phyloP scores from a whole-genome alignment of 2,888 invertebrate genomes.

The Leptinotarsa tumamoca region DNA sequence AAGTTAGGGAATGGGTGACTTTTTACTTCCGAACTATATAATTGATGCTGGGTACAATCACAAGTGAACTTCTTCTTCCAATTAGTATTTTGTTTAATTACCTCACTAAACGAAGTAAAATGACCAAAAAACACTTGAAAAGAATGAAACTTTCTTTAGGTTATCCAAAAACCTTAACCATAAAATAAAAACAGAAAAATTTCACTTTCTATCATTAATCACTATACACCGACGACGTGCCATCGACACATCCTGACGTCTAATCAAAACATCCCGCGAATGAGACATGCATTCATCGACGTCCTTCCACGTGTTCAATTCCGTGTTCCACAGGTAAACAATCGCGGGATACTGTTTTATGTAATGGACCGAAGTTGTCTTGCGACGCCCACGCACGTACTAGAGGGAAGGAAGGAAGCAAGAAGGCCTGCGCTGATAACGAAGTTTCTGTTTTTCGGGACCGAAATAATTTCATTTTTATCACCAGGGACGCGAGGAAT shows the following conservation, averaged over 20 bases:
- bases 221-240: neutral
- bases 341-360: slow-evolving; percentile 32
- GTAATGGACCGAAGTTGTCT: neutral
- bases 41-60: too few species aligned
- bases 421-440: slow-evolving; percentile 36
- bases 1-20: too few species aligned
- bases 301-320: slow-evolving; percentile 6
- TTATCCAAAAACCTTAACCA: neutral
- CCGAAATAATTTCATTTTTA: slow-evolving; percentile 34
- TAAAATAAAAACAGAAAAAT: neutral
- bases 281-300: neutral
- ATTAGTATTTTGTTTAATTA: too few species aligned
- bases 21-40: too few species aligned
- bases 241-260: neutral
- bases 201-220: neutral
- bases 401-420: slow-evolving; percentile 8
- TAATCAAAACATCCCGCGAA: neutral
- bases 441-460: slow-evolving; percentile 27
- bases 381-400: slow-evolving; percentile 31
- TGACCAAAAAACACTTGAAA: too few species aligned
- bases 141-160: too few species aligned
- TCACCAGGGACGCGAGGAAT: slow-evolving; percentile 1
- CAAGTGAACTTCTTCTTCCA: too few species aligned
- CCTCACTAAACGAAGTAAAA: too few species aligned
- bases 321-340: slow-evolving; percentile 32